Evolutionary conservation across 2,888 invertebrate species (phyloP), one percentile per base, ranked within the genome.

Genomic region (Scotopteryx bipunctaria): DNA sequence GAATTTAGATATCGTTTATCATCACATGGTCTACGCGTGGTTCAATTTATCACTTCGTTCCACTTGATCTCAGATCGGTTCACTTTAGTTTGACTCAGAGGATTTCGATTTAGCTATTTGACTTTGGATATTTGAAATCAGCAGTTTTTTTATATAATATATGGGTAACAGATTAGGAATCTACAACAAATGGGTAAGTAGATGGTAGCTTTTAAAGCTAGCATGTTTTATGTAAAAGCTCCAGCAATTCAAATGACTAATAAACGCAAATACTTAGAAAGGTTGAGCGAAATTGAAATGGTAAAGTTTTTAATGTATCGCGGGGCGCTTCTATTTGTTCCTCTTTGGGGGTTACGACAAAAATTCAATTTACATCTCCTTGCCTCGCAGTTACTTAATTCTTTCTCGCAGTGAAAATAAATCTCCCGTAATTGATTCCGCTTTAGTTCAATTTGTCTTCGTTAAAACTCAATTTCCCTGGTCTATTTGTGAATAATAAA

Each of bases 361-460:
- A 81, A 85, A 85, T 83, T 84, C 83, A 86, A 86, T 86, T 85
- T 86, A 79, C 83, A 85, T 86, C 83, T 81, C 71, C 76, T 78
- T 78, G 78, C 77, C 71, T 79, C 83, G 75, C 79, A 74, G 80
- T 83, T 81, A 84, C 82, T 86, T 86, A 83, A 83, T 83, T 85
- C 83, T 84, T 84, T 85, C 81, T 76, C 78, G 76, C 80, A 73
- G 78, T 78, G 81, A 84, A 84, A 86, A 86, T 86, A 87, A 88
- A 86, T 86, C 87, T 85, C 75, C 78, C 80, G 79, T 87, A 89
- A 89, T 87, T 88, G 87, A 86, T 87, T 88, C 82, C 77, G 86
- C 83, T 87, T 86, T 83, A 85, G 83, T 88, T 85, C 85, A 86
- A 87, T 88, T 86, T 87, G 86, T 87, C 87, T 87, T 88, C 86